Evolutionary conservation across 2,113 vertebrate species (phyloP).

Genomic region (Fukomys damarensis): DNA sequence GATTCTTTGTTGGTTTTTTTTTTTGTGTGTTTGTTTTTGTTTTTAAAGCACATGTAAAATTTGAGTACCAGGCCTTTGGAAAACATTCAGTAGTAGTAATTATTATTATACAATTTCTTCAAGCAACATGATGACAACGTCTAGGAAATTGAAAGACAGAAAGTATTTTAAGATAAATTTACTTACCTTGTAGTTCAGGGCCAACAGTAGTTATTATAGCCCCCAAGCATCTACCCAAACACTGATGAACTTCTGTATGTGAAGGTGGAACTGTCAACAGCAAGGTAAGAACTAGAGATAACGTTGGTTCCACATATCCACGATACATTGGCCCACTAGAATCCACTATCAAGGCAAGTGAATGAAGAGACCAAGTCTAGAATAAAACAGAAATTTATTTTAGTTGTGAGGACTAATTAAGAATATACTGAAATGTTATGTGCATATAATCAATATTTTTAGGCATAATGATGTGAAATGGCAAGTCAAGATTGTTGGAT

Average conservation of each 20-base stretch:
- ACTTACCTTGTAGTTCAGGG: constrained; percentile 96
- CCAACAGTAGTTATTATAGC: constrained; percentile 99
- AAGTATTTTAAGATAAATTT: constrained; percentile 34
- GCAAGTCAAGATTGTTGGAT: not conserved
- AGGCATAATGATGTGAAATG: not conserved
- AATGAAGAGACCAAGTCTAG: constrained; percentile 99
- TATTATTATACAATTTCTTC: constrained; percentile 25
- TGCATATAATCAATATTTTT: not conserved
- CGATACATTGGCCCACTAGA: constrained; percentile 99
- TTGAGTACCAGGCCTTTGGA: not conserved
- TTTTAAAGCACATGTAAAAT: not conserved
- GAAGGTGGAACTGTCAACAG: constrained; percentile 97
- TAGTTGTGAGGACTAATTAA: not conserved
- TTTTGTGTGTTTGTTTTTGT: not conserved
- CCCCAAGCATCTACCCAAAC: constrained; percentile 96
- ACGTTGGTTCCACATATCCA: constrained; percentile 97
- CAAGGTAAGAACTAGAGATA: constrained; percentile 97
- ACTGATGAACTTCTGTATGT: constrained; percentile 98
- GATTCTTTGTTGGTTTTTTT: not conserved
- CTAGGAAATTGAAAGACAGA: not conserved
- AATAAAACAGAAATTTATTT: constrained; percentile 65
- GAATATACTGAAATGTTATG: not conserved
- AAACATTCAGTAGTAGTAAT: not conserved
- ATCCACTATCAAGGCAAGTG: constrained; percentile 98
- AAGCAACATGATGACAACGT: not conserved